These are phyloP conservation scores for Troilus luridus DNA, from an alignment of 2,888 invertebrate genomes.

Conservation along the genomic window DNA sequence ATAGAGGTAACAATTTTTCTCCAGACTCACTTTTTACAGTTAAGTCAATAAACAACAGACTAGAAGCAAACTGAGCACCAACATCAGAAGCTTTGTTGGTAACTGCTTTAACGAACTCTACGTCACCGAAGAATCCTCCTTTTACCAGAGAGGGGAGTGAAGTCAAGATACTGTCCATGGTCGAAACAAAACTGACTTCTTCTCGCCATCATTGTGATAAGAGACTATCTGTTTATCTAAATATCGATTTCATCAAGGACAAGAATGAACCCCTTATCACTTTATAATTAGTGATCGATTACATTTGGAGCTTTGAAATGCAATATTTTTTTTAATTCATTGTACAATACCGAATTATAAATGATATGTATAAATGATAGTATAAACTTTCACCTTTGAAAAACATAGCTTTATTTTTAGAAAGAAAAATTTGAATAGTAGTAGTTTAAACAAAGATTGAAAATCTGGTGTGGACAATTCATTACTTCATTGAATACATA, in stretches of 20 bases:
- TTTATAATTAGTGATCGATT: too few species aligned
- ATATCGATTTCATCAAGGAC: neutral
- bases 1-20: constrained; percentile 47
- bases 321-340: neutral
- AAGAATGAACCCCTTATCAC: too few species aligned
- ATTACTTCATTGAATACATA: too few species aligned
- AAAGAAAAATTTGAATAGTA: too few species aligned
- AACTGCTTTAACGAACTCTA: constrained; percentile 52
- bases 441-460: too few species aligned
- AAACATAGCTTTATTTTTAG: too few species aligned
- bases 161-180: neutral
- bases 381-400: too few species aligned
- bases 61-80: constrained; percentile 63
- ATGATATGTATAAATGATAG: too few species aligned
- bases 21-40: neutral
- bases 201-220: neutral
- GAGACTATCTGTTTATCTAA: neutral
- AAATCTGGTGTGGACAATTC: too few species aligned
- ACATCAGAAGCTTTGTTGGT: constrained; percentile 20
- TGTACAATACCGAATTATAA: neutral
- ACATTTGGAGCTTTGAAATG: neutral
- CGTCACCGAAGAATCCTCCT: constrained; percentile 58
- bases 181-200: neutral
- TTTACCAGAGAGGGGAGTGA: constrained; percentile 24
- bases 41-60: constrained; percentile 62